phyloP scores from a whole-genome alignment of 1,140 invertebrate genomes.

The Thaumatotibia leucotreta region DNA sequence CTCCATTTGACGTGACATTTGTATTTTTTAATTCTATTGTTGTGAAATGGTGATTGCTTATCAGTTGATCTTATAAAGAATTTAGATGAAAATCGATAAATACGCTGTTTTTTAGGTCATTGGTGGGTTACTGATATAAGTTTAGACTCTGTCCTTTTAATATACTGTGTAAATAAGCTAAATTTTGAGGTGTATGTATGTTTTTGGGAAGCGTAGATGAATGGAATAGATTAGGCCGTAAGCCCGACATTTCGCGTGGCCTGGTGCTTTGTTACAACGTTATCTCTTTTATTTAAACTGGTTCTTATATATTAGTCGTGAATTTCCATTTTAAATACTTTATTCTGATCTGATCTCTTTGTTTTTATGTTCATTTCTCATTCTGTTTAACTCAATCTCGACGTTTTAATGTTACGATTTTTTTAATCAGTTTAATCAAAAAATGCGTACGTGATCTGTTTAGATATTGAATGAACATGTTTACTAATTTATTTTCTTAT shows the following conservation, averaged over 20 bases:
- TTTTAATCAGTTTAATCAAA: too few species aligned
- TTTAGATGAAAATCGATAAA: slow-evolving; percentile 4
- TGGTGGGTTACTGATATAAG: background rate
- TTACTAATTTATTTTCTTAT: background rate
- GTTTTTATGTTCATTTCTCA: too few species aligned
- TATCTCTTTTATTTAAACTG: background rate
- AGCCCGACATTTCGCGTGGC: background rate
- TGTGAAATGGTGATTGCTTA: slow-evolving; percentile 12
- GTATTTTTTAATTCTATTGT: slow-evolving; percentile 12
- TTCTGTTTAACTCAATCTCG: too few species aligned
- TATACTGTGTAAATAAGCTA: background rate
- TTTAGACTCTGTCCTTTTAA: background rate
- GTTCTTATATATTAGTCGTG: background rate
- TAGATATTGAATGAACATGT: too few species aligned
- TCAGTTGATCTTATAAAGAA: background rate
- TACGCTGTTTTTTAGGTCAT: background rate
- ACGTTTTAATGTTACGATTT: too few species aligned
- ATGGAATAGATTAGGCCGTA: slow-evolving; percentile 1
- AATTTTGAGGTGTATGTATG: background rate
- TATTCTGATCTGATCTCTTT: too few species aligned
- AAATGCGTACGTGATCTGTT: too few species aligned
- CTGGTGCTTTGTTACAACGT: background rate
- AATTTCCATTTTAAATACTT: background rate
- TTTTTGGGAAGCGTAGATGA: background rate
- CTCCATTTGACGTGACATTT: background rate